These are phyloP conservation scores for Nyctalus aviator DNA, from an alignment of 2,797 vertebrate species.

Conservation along the genomic window DNA sequence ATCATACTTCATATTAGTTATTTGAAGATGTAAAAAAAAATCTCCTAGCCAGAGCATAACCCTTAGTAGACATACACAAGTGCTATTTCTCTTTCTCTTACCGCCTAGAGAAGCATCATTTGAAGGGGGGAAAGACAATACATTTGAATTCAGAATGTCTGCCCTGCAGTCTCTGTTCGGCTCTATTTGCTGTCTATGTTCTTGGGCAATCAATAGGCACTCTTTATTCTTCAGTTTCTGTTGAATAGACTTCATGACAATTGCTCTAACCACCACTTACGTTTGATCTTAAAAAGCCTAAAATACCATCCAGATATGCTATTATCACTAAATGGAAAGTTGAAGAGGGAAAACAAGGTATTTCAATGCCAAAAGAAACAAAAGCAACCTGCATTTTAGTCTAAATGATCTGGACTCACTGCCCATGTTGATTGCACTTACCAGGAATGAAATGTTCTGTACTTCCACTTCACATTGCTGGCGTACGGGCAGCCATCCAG, in stretches of 20 bases:
- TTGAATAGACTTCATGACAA: not conserved
- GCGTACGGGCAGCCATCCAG: not conserved
- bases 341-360: slow-evolving; percentile 40
- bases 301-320: not conserved
- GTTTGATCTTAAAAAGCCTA: slow-evolving; percentile 18
- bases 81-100: not conserved
- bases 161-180: not conserved
- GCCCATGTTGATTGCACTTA: not conserved
- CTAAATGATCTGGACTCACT: not conserved
- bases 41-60: not conserved
- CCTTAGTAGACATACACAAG: not conserved
- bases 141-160: not conserved
- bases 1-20: not conserved
- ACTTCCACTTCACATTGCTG: not conserved
- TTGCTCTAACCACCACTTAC: not conserved
- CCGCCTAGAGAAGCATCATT: not conserved
- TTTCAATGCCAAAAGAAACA: slow-evolving; percentile 39
- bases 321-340: slow-evolving; percentile 35
- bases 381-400: slow-evolving; percentile 38
- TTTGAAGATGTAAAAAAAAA: not conserved
- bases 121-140: not conserved
- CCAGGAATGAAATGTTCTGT: not conserved
- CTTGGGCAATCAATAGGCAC: not conserved
- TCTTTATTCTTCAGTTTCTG: not conserved
- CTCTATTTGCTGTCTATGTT: not conserved